These are phyloP conservation scores for Taenaris catops DNA, from an alignment of 2,888 invertebrate species.

Conservation along the genomic window DNA sequence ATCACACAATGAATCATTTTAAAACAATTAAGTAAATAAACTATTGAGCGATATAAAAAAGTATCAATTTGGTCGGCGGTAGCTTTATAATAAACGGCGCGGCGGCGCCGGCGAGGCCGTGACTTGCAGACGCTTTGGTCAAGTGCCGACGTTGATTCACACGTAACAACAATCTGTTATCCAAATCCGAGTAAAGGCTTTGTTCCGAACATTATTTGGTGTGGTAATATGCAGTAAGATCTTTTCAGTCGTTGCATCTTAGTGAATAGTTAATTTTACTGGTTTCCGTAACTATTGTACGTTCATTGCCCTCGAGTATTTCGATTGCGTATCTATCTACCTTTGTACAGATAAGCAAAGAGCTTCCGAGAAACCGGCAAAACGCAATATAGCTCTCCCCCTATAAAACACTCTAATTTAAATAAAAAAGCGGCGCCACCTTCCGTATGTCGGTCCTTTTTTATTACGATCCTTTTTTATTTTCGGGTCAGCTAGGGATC, in stretches of 20 bases:
- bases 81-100: constrained; percentile 57
- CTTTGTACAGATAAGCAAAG: constrained; percentile 55
- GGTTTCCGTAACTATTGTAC: too few relatives aligned
- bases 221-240: background rate
- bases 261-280: too few relatives aligned
- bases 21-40: constrained; percentile 33
- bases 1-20: constrained; percentile 26
- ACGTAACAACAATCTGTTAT: constrained; percentile 31
- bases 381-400: constrained; percentile 77
- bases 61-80: constrained; percentile 55
- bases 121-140: constrained; percentile 56
- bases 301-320: constrained; percentile 18
- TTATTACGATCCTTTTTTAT: constrained; percentile 79
- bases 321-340: constrained; percentile 19
- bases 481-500: constrained; percentile 79
- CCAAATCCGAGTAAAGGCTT: constrained; percentile 14
- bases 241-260: too few relatives aligned
- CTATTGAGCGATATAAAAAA: constrained; percentile 34
- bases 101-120: constrained; percentile 56
- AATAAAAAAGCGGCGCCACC: constrained; percentile 80
- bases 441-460: constrained; percentile 79
- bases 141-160: constrained; percentile 30
- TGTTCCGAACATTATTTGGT: constrained; percentile 2
- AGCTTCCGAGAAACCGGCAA: constrained; percentile 68
- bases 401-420: constrained; percentile 80